These are phyloP conservation scores for Ligdia adustata DNA, from an alignment of 2,888 invertebrate genomes.

Conservation along the genomic window DNA sequence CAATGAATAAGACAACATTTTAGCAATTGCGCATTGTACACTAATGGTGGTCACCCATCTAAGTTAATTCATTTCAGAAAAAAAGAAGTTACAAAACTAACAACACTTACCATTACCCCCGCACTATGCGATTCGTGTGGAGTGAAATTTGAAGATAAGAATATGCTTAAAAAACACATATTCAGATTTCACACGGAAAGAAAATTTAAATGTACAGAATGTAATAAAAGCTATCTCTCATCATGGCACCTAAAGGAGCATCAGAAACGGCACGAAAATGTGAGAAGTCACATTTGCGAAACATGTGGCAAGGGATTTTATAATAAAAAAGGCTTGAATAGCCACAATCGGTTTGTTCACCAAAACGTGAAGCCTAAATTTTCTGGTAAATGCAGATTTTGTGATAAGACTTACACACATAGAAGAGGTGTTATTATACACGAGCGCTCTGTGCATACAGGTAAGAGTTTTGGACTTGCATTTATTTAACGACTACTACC, in stretches of 20 bases:
- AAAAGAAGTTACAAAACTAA: too few relatives aligned
- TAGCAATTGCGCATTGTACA: too few relatives aligned
- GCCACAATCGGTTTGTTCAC: conserved; percentile 2
- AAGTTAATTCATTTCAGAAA: neutral
- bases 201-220: conserved; percentile 11
- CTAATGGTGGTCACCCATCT: too few relatives aligned
- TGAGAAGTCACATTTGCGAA: neutral
- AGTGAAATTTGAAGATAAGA: neutral
- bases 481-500: too few relatives aligned
- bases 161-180: neutral
- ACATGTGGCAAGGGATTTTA: conserved; percentile 1
- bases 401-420: conserved; percentile 6
- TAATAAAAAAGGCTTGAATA: neutral
- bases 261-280: conserved; percentile 2
- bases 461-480: conserved; percentile 1
- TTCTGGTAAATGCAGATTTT: conserved; percentile 10
- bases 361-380: neutral
- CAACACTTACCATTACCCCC: neutral
- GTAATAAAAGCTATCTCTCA: conserved; percentile 1
- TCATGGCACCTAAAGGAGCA: neutral
- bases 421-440: conserved; percentile 6
- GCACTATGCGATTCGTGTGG: neutral
- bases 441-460: conserved; percentile 18
- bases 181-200: neutral
- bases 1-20: too few relatives aligned